These are phyloP conservation scores for Pogonomyrmex barbatus DNA, from an alignment of 1,140 invertebrate genomes.

Conservation along the genomic window DNA sequence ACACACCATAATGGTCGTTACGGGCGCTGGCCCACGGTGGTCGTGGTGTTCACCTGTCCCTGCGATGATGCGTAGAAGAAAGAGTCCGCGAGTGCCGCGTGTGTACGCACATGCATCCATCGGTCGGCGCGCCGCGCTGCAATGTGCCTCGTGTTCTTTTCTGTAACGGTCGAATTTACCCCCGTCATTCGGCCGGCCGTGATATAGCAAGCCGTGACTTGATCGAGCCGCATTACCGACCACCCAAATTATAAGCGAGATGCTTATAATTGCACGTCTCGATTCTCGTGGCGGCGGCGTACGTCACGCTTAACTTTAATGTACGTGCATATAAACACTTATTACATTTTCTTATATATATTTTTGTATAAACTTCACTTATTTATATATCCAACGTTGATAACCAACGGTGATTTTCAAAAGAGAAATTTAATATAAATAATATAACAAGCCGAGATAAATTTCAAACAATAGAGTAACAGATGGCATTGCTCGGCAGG, in stretches of 20 bases:
- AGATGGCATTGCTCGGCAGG: no score
- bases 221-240: background rate
- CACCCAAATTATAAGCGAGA: background rate
- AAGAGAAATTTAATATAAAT: no score
- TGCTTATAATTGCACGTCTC: constrained; percentile 3
- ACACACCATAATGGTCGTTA: constrained; percentile 77
- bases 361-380: no score
- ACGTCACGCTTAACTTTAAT: constrained; percentile 7
- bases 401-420: no score
- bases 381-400: no score
- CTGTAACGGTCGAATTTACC: constrained; percentile 84
- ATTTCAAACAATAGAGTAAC: no score
- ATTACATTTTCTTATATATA: background rate
- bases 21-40: constrained; percentile 78
- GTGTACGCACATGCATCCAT: constrained; percentile 28
- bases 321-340: background rate
- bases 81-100: background rate
- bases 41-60: constrained; percentile 81
- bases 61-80: constrained; percentile 21
- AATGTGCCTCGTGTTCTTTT: constrained; percentile 69
- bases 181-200: constrained; percentile 73
- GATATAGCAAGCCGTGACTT: constrained; percentile 47
- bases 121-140: background rate
- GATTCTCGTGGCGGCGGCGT: constrained; percentile 18
- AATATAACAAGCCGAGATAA: no score